Evolutionary conservation across 2,113 vertebrate species (phyloP), one percentile per base, ranked within the genome.

Genomic region (Porphyrio hochstetteri): DNA sequence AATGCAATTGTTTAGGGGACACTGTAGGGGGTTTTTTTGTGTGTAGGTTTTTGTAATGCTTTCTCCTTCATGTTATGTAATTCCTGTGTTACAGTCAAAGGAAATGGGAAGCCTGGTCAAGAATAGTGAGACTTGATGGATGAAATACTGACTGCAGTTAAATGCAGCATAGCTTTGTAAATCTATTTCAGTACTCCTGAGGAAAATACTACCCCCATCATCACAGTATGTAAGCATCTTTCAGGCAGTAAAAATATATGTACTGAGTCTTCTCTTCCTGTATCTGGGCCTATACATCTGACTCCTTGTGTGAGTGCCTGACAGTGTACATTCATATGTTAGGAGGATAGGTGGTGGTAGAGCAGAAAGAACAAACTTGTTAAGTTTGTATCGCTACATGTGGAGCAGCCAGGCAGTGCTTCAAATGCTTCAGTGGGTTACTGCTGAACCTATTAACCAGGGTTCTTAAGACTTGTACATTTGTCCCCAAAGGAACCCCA

Each of bases 221-320:
- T 19, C 63, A 86, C 29, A 77, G 23, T 48, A 50, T 81, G 29
- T 84, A 89, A 92, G 31, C 53, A 76, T 28, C 72, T 94, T 86
- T 88, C 50, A 87, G 88, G 63, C 85, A 89, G 63, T 89, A 72
- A 93, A 92, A 93, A 87, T 94, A 40, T 17, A 65, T 35, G 75
- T 93, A 31, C 16, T 40, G 69, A 60, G 24, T 82, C 18, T 88
- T 78, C 27, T 74, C 11, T 82, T 91, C 46, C 70, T 72, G 25
- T 93, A 12, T 71, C 56, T 70, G 38, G 40, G 56, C 76, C 68
- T 82, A 8, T 79, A 60, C 40, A 10, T 75, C 50, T 35, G n/a
- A 24, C 72, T 92, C 53, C 33, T 86, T 24, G 5, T 53, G 42
- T 20, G 35, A 60, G 17, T 83, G 53, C 38, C 40, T 4, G 20